Conservation (phyloP, 1,140 invertebrate species). For the Meloidogyne hapla region DNA sequence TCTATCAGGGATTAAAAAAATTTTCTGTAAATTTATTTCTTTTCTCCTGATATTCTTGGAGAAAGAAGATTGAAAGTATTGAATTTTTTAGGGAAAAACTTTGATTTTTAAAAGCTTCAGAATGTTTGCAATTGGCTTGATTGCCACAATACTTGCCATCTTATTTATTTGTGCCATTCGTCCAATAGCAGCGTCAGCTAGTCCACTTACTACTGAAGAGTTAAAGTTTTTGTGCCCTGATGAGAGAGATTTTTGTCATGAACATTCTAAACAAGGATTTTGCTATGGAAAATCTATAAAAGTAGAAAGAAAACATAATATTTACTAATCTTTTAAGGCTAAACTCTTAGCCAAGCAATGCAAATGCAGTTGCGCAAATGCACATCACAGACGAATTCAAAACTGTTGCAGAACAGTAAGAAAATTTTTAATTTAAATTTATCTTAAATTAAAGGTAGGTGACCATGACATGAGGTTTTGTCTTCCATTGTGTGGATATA, state of each 20-base stretch:
- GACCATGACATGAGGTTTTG: slow-evolving; percentile 61
- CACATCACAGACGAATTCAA: slow-evolving; percentile 54
- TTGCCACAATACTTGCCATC: slow-evolving; percentile 19
- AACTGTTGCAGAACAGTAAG: slow-evolving; percentile 56
- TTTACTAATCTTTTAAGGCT: neutral
- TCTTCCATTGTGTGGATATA: slow-evolving; percentile 58
- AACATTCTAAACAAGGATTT: slow-evolving; percentile 50
- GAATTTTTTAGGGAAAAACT: no score
- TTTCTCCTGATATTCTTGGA: no score
- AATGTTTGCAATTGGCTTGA: slow-evolving; percentile 16
- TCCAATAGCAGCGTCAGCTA: slow-evolving; percentile 4
- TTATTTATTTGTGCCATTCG: slow-evolving; percentile 24
- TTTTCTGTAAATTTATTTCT: no score
- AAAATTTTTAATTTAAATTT: neutral
- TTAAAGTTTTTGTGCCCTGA: slow-evolving; percentile 37
- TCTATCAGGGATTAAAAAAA: no score
- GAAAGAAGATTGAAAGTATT: no score
- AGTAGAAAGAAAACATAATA: slow-evolving; percentile 5
- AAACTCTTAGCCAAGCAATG: slow-evolving; percentile 53
- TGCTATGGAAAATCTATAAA: slow-evolving; percentile 59
- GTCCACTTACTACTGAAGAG: slow-evolving; percentile 35
- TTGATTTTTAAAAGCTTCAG: neutral
- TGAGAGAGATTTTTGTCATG: slow-evolving; percentile 49
- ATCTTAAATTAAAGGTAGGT: slow-evolving; percentile 28
- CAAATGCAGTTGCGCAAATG: slow-evolving; percentile 47